phyloP scores from a whole-genome alignment of 2,113 vertebrate species.

The Apus apus region DNA sequence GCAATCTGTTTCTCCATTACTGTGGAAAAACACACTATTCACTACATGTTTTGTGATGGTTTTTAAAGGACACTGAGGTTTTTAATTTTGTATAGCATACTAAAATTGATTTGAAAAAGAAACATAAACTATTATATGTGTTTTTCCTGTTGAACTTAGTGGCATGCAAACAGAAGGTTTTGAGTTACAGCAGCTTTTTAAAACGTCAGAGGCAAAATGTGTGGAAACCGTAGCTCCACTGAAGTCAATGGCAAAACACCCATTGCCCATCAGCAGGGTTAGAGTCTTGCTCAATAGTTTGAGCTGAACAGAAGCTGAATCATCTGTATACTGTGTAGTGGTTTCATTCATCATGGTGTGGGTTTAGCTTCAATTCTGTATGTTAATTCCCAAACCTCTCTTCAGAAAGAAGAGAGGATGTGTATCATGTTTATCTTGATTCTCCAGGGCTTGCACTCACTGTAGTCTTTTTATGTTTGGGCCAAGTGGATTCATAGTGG shows the following conservation, averaged over 20 bases:
- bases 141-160: conserved; percentile 62
- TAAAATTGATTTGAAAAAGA: conserved; percentile 52
- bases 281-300: background rate
- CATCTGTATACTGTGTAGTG: background rate
- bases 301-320: background rate
- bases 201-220: conserved; percentile 13
- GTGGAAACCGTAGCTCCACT: background rate
- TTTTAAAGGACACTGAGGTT: conserved; percentile 63
- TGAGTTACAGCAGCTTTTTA: conserved; percentile 44
- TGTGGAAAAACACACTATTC: background rate
- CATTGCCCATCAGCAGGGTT: background rate
- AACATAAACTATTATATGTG: conserved; percentile 37
- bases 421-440: background rate
- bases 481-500: background rate
- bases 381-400: background rate
- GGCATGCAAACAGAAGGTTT: conserved; percentile 32
- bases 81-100: conserved; percentile 50
- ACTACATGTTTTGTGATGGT: conserved; percentile 16
- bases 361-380: background rate
- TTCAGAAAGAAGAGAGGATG: background rate
- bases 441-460: background rate
- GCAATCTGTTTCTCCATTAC: background rate
- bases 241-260: background rate
- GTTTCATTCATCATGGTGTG: background rate
- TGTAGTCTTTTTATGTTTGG: background rate